A percentile compares a stretch with the other conserved stretches of the same genome.
These are phyloP conservation scores for Hydriomena furcata DNA, from an alignment of 2,888 invertebrate genomes.

Conservation along the genomic window DNA sequence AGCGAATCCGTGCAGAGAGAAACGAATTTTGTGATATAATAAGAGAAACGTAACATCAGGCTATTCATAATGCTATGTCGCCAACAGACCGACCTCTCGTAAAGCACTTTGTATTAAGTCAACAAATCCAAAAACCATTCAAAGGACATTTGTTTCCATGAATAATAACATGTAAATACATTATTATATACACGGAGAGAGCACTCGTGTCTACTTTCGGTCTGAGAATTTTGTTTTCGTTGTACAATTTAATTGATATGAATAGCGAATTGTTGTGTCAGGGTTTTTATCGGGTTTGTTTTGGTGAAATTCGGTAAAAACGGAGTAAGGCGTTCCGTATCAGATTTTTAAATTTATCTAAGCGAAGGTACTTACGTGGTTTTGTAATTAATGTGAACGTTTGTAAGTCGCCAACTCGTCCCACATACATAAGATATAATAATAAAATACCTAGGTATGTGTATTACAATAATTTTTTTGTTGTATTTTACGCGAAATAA, in stretches of 20 bases:
- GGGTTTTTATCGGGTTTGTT: constrained; percentile 6
- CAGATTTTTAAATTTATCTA: too few relatives aligned
- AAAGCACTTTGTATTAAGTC: constrained; percentile 79
- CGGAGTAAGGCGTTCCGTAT: too few relatives aligned
- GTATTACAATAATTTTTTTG: too few relatives aligned
- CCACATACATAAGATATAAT: too few relatives aligned
- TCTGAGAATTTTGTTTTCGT: constrained; percentile 28
- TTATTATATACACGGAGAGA: constrained; percentile 55
- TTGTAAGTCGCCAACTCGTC: too few relatives aligned
- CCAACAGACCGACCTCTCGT: constrained; percentile 67
- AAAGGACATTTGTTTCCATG: constrained; percentile 78
- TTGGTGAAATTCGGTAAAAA: neutral
- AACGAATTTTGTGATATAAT: constrained; percentile 56
- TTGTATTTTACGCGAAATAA: too few relatives aligned
- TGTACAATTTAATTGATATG: constrained; percentile 29
- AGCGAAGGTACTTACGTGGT: too few relatives aligned
- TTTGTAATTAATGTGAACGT: too few relatives aligned
- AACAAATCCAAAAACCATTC: constrained; percentile 78
- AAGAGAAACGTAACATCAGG: constrained; percentile 63
- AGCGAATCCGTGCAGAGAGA: constrained; percentile 38
- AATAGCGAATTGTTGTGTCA: constrained; percentile 9
- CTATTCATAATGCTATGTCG: constrained; percentile 68
- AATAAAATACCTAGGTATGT: too few relatives aligned
- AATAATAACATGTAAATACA: constrained; percentile 77
- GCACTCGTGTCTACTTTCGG: constrained; percentile 35